phyloP scores from a whole-genome alignment of 1,140 invertebrate species.

The Macrotrachela quadricornifera region DNA sequence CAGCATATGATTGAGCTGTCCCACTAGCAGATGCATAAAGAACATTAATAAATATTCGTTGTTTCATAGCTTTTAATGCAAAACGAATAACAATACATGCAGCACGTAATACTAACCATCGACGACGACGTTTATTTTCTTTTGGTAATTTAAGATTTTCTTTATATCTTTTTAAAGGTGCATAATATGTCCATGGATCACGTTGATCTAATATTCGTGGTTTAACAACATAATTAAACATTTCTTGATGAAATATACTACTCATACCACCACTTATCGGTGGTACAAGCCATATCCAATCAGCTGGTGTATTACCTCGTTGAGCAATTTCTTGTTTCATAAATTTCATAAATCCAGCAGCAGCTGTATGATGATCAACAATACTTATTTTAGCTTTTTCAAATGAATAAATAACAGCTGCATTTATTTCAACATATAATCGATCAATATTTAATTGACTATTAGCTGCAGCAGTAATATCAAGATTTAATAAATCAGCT shows the following conservation, averaged over 20 bases:
- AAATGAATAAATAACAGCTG: constrained; percentile 56
- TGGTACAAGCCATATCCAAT: constrained; percentile 90
- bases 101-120: too few relatives aligned
- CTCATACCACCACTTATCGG: constrained; percentile 67
- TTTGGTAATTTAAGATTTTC: too few relatives aligned
- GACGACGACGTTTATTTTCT: too few relatives aligned
- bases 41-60: too few relatives aligned
- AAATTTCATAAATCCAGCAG: constrained; percentile 84
- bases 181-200: too few relatives aligned
- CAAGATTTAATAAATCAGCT: constrained; percentile 71
- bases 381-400: constrained; percentile 62
- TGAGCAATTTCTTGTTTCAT: constrained; percentile 67
- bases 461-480: constrained; percentile 56
- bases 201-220: too few relatives aligned
- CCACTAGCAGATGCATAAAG: too few relatives aligned
- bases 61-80: too few relatives aligned
- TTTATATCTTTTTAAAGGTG: too few relatives aligned
- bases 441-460: constrained; percentile 74
- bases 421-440: constrained; percentile 64
- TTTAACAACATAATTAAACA: constrained; percentile 67
- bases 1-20: too few relatives aligned
- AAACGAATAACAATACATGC: too few relatives aligned
- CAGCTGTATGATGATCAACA: constrained; percentile 78
- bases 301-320: constrained; percentile 73
- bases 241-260: constrained; percentile 83